Evolutionary conservation across 1,140 invertebrate genomes (phyloP), one percentile per base, ranked within the genome.

Genomic region (Homarus americanus): DNA sequence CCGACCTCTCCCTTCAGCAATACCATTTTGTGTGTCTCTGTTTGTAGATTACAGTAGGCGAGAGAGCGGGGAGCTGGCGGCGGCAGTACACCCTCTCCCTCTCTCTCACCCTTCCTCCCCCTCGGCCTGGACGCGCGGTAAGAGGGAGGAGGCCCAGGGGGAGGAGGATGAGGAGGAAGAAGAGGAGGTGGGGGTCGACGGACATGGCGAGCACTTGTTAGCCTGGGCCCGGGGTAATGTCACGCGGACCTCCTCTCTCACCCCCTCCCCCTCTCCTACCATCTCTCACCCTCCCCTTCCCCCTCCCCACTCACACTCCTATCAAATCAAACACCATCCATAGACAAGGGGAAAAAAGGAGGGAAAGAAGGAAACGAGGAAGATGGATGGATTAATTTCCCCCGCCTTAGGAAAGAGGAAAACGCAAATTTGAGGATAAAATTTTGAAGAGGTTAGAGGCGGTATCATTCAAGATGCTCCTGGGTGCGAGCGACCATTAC

Each of bases 401-500:
- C n/a, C 15, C 12, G 36, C 15, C n/a, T 24, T 5, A 82, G 49
- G 49, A 12, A 82, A 34, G 28, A 53, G 28, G 41, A 34, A 32
- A 82, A 34, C 17, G 17, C 17, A 10, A 75, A 28, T 12, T 9
- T 9, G 72, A 75, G 72, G n/a, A n/a, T n/a, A n/a, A n/a, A n/a
- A n/a, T n/a, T n/a, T 44, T 9, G 38, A 32, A 20, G 58, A 66
- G 58, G 63, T 5, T 24, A 12, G 32, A 28, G 24, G 28, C 3
- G 49, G 32, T n/a, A 83, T 36, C 20, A 28, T 3, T 83, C n/a
- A 69, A 69, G 63, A 69, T 69, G 72, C 32, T 34, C 44, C 15
- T n/a, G n/a, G n/a, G n/a, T n/a, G n/a, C 15, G 73, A 38, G 76
- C 40, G 32, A 38, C 82, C 82, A 84, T 84, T 84, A 84, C 82